phyloP scores from a whole-genome alignment of 2,113 vertebrate genomes.

The Oophaga pumilio region DNA sequence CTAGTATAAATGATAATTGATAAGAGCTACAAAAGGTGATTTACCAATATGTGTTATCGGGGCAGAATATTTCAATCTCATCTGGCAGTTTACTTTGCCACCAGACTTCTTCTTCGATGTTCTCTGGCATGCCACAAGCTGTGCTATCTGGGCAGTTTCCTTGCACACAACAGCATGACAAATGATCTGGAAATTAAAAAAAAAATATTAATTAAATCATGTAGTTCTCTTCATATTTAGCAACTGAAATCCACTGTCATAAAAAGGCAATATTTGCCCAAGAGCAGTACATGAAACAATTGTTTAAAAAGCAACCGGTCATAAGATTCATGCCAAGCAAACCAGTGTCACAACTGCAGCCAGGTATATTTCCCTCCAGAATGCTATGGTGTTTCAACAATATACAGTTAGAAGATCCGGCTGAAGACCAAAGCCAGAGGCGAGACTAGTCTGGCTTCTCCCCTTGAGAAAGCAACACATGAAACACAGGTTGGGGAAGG shows the following conservation, averaged over 20 bases:
- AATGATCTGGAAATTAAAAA: constrained; percentile 67
- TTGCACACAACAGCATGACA: constrained; percentile 82
- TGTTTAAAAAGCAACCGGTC: too few species aligned
- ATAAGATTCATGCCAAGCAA: too few species aligned
- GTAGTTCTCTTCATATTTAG: neutral
- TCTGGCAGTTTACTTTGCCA: constrained; percentile 82
- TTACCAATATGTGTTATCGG: constrained; percentile 79
- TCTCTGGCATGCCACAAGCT: constrained; percentile 85
- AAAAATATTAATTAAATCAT: neutral
- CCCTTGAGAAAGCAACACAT: too few species aligned
- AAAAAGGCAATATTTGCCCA: too few species aligned
- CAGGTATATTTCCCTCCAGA: too few species aligned
- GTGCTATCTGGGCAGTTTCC: constrained; percentile 83
- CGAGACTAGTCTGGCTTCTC: too few species aligned
- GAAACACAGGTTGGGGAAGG: too few species aligned
- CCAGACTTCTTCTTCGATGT: constrained; percentile 80
- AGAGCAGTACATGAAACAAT: too few species aligned
- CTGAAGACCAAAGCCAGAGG: too few species aligned
- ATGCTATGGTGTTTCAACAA: too few species aligned
- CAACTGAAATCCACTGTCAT: neutral
- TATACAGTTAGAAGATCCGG: too few species aligned
- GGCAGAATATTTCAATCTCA: constrained; percentile 81
- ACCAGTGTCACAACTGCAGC: too few species aligned
- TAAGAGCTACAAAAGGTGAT: neutral
- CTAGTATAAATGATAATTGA: neutral